phyloP scores from a whole-genome alignment of 2,797 vertebrate species.

The Neosilurus hyrtlii region DNA sequence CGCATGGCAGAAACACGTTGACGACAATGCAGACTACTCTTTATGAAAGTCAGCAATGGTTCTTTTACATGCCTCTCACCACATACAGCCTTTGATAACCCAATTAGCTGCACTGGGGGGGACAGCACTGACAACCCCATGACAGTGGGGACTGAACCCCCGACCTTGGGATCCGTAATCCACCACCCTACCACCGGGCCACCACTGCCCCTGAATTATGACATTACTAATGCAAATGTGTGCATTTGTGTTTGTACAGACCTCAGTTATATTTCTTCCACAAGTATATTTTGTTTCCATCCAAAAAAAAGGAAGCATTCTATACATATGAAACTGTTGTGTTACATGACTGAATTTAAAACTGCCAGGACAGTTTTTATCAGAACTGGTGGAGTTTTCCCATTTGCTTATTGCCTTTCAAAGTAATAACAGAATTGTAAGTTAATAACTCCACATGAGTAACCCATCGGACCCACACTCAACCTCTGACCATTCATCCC shows the following conservation, averaged over 20 bases:
- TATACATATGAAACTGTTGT: not conserved
- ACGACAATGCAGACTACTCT: no score
- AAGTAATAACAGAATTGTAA: not conserved
- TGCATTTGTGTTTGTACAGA: not conserved
- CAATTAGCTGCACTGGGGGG: no score
- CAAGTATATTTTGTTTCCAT: not conserved
- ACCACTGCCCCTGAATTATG: not conserved
- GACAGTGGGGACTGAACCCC: no score
- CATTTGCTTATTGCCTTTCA: not conserved
- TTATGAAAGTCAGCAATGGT: no score
- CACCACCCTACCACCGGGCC: no score
- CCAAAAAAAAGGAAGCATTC: not conserved
- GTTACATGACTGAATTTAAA: not conserved
- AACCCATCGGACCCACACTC: not conserved
- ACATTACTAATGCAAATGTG: not conserved
- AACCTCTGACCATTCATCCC: not conserved
- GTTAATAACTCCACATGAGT: not conserved
- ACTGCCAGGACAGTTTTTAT: not conserved
- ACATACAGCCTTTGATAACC: no score
- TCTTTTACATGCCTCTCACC: no score
- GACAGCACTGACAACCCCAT: no score
- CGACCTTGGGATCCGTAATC: no score
- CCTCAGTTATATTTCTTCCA: not conserved
- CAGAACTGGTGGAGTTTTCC: not conserved
- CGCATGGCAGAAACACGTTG: no score